A percentile compares a stretch with the other conserved stretches of the same genome.
These are phyloP conservation scores for Pseudorectes ferrugineus DNA, from an alignment of 2,113 vertebrate species.

Conservation along the genomic window DNA sequence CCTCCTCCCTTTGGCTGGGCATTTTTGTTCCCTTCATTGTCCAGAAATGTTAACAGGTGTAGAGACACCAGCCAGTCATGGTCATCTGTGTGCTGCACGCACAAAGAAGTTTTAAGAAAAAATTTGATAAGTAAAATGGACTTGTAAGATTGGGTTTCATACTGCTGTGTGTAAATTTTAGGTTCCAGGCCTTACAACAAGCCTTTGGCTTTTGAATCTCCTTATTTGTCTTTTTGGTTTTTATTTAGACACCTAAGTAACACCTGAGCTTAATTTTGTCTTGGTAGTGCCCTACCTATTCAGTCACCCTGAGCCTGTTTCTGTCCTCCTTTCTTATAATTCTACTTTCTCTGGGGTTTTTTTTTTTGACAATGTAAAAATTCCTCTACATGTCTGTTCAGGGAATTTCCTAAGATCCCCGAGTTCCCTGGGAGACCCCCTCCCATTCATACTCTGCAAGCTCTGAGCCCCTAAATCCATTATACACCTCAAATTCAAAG, in stretches of 20 bases:
- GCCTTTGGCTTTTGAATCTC: background rate
- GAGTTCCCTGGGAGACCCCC: background rate
- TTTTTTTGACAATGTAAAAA: background rate
- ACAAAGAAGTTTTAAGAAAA: background rate
- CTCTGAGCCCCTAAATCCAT: background rate
- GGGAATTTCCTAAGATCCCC: background rate
- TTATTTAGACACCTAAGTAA: background rate
- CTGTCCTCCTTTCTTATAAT: background rate
- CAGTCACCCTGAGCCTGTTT: background rate
- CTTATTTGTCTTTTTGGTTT: background rate
- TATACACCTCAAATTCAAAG: background rate
- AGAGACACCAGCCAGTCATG: background rate
- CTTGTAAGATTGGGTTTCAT: background rate
- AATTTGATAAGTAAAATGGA: background rate
- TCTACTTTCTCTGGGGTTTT: rapidly evolving
- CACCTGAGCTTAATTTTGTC: background rate
- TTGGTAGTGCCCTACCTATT: background rate
- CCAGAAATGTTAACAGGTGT: background rate
- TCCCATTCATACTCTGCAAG: background rate
- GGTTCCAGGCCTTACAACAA: background rate
- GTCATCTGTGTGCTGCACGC: background rate
- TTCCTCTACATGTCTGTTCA: background rate
- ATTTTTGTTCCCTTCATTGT: background rate
- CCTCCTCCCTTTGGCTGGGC: background rate
- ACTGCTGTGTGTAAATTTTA: background rate